Evolutionary conservation across 2,888 invertebrate genomes (phyloP), one percentile per base, ranked within the genome.

Genomic region (Leptodirus hochenwartii): DNA sequence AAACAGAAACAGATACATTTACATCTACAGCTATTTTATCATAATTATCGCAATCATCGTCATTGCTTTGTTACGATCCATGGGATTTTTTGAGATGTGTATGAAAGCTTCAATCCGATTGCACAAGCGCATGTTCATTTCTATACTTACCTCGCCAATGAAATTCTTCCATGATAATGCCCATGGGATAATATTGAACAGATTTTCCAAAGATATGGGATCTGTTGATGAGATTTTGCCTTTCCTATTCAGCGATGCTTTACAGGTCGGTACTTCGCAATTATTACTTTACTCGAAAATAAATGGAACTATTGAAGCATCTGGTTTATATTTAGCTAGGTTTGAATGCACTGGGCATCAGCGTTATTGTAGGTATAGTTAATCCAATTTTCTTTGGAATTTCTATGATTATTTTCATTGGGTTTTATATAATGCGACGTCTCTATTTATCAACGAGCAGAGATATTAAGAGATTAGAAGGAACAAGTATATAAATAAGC

Each of bases 371-470:
- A 0, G 67, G 69, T 6, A 47, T 74, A 2, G 69, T 79, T 5
- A 81, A 80, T 54, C 69, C 68, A 40, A 70, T 69, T 64, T 54
- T 79, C 1, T 39, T 78, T 22, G 41, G 76, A 12, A 74, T 77
- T 0, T 74, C 79, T 0, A 51, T 62, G 0, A 47, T 71, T 4
- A 62, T 85, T 5, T 63, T 69, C 1, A 38, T 65, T 1, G 42
- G 78, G 4, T 76, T 85, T 47, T 68, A 69, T 35, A 51, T 66
- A 6, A 48, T 84, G 8, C 53, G 84, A 24, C 54, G 61, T 2
- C 59, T 78, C 39, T 85, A 81, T 55, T 59, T 85, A 11, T 50
- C 62, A 20, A 80, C 81, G 4, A 78, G 81, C 15, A 55, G 82
- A 15, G 35, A 34, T 20, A 17, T 81, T 16, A 81, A 69, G 51